phyloP scores from a whole-genome alignment of 1,140 invertebrate genomes.

The Drosophila littoralis region DNA sequence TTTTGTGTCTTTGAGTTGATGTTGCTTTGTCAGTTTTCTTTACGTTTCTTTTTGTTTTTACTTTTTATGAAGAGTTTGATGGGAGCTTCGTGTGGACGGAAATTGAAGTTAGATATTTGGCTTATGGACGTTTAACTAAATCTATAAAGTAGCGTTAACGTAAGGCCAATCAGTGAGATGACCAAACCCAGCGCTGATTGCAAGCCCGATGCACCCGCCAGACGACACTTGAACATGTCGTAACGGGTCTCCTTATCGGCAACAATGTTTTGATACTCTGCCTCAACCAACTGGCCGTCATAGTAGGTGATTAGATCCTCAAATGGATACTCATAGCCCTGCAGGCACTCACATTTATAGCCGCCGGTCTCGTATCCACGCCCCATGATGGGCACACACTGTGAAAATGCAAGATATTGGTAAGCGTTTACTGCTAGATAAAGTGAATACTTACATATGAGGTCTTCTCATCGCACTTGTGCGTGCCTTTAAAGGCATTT shows the following conservation, averaged over 20 bases:
- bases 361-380: conserved; percentile 95
- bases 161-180: conserved; percentile 71
- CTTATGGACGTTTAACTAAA: conserved; percentile 70
- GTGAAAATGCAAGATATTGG: conserved; percentile 74
- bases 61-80: conserved; percentile 53
- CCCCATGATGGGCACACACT: conserved; percentile 97
- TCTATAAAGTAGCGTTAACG: conserved; percentile 75
- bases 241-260: conserved; percentile 91
- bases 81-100: conserved; percentile 65
- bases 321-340: conserved; percentile 98
- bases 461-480: conserved; percentile 96
- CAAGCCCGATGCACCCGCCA: conserved; percentile 91
- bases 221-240: conserved; percentile 95
- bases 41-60: conserved; percentile 52
- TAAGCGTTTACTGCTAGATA: background rate
- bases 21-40: conserved; percentile 54
- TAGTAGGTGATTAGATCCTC: conserved; percentile 97
- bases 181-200: conserved; percentile 85
- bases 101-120: conserved; percentile 61
- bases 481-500: conserved; percentile 97
- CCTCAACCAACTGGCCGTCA: conserved; percentile 97
- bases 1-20: conserved; percentile 66
- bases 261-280: conserved; percentile 95
- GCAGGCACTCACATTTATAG: conserved; percentile 99
- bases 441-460: conserved; percentile 93